Percentiles rank a stretch among this genome's conserved stretches.
phyloP scores from a whole-genome alignment of 2,113 vertebrate genomes.

The Gopherus flavomarginatus region DNA sequence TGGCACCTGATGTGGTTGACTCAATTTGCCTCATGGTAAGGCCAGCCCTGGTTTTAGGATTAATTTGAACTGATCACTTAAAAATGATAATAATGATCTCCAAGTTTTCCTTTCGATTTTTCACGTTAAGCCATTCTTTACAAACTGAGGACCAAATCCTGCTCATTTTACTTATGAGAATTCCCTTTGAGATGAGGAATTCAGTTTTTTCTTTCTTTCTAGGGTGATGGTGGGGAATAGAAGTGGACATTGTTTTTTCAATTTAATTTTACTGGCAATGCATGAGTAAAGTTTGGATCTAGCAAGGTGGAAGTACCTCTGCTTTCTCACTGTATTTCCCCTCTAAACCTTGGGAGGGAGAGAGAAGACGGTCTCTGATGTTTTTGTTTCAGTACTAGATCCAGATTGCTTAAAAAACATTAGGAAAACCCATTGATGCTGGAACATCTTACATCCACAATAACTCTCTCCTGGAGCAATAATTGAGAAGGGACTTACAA shows the following conservation, averaged over 20 bases:
- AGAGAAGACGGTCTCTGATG: too few species aligned
- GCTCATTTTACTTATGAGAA: constrained; percentile 18
- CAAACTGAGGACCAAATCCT: not conserved
- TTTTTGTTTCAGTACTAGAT: too few species aligned
- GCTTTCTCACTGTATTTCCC: not conserved
- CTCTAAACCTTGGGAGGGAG: constrained; percentile 18
- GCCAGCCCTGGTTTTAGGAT: not conserved
- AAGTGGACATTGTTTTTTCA: not conserved
- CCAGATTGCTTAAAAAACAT: too few species aligned
- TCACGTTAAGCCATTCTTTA: not conserved
- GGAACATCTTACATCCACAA: not conserved
- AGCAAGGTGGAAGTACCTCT: not conserved
- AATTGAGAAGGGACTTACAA: not conserved
- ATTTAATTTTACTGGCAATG: constrained; percentile 15
- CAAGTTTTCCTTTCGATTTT: constrained; percentile 3
- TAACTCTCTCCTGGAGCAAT: not conserved
- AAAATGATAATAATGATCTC: constrained; percentile 1
- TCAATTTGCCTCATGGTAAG: too few species aligned
- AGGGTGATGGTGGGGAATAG: not conserved
- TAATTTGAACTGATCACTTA: constrained; percentile 8
- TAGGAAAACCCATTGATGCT: not conserved
- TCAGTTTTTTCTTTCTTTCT: constrained; percentile 21
- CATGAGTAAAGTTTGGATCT: not conserved
- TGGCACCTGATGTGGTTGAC: too few species aligned
- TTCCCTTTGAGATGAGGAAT: not conserved